A percentile compares a stretch with the other conserved stretches of the same genome.
These are phyloP conservation scores for Centropus unirufus DNA, from an alignment of 2,113 vertebrate species.

Conservation along the genomic window DNA sequence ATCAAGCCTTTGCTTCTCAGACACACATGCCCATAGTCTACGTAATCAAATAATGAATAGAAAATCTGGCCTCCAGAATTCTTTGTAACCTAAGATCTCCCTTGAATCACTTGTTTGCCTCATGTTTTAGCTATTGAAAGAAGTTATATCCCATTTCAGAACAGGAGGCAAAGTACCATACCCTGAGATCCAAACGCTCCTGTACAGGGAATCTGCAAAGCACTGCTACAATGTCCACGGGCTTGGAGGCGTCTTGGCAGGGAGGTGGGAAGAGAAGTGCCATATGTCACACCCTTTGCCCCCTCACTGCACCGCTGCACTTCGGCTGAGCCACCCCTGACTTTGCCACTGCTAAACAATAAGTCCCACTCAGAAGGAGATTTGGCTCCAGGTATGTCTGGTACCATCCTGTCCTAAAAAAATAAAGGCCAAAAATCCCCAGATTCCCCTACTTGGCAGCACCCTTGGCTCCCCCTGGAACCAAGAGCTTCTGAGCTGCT, in stretches of 20 bases:
- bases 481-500: not conserved
- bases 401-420: not conserved
- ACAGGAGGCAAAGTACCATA: not conserved
- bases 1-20: not conserved
- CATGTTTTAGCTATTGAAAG: not conserved
- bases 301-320: rapidly evolving
- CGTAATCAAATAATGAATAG: rapidly evolving
- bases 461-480: not conserved
- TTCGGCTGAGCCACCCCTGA: rapidly evolving
- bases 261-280: not conserved
- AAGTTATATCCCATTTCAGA: not conserved
- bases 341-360: not conserved
- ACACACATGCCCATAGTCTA: not conserved
- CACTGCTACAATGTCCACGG: not conserved
- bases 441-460: not conserved
- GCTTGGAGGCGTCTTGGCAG: not conserved
- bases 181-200: not conserved
- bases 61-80: not conserved
- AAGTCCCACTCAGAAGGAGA: not conserved
- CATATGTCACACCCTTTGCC: rapidly evolving
- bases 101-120: not conserved
- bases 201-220: not conserved
- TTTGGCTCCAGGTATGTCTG: not conserved
- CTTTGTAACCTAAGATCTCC: not conserved
- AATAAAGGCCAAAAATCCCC: rapidly evolving